phyloP scores from a whole-genome alignment of 2,113 vertebrate species.

The Glaucomys volans region DNA sequence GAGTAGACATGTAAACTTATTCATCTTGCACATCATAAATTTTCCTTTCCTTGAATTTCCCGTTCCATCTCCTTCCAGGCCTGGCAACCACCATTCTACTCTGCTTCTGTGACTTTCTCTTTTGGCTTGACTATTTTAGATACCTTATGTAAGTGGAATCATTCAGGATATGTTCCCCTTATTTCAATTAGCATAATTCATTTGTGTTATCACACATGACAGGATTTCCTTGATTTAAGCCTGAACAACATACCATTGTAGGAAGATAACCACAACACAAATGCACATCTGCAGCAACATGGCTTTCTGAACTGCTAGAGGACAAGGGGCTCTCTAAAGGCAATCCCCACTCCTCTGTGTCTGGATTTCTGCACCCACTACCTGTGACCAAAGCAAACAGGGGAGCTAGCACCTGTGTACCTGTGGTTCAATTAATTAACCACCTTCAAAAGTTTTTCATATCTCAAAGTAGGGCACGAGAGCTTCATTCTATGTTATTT shows the following conservation, averaged over 20 bases:
- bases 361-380: neutral
- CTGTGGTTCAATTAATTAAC: neutral
- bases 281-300: neutral
- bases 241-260: neutral
- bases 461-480: neutral
- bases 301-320: neutral
- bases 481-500: neutral
- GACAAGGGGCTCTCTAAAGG: neutral
- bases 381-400: neutral
- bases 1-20: neutral
- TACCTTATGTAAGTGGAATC: neutral
- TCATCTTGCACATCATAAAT: neutral
- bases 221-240: neutral
- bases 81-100: neutral
- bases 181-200: neutral
- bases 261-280: too few relatives aligned
- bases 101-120: neutral
- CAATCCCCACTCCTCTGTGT: fast-evolving
- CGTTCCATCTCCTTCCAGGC: neutral
- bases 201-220: neutral
- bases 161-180: neutral
- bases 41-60: neutral
- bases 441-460: neutral
- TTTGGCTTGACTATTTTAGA: neutral
- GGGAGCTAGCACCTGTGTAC: fast-evolving